phyloP scores from a whole-genome alignment of 2,113 vertebrate genomes.

The Gallinago paraguaiae region DNA sequence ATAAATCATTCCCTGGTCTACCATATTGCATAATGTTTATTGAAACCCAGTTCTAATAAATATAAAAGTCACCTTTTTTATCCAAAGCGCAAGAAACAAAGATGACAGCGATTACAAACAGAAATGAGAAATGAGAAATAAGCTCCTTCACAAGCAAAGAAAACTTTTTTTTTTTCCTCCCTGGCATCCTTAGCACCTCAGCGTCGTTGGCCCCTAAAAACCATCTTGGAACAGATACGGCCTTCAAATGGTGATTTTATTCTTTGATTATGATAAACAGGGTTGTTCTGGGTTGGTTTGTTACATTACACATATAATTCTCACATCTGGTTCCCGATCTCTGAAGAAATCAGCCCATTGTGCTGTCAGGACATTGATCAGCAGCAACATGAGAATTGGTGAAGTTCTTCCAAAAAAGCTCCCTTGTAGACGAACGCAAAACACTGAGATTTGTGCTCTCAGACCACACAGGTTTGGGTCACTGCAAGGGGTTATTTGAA shows the following conservation, averaged over 20 bases:
- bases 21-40: constrained; percentile 83
- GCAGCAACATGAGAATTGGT: not conserved
- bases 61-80: constrained; percentile 78
- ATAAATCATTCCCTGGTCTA: constrained; percentile 80
- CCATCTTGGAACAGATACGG: not conserved
- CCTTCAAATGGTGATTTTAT: constrained; percentile 17
- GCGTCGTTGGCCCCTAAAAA: not conserved
- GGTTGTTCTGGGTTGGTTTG: not conserved
- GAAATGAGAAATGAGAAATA: constrained; percentile 75
- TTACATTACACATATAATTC: not conserved
- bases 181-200: not conserved
- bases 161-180: constrained; percentile 15
- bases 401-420: not conserved
- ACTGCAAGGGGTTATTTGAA: not conserved
- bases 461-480: not conserved
- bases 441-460: not conserved
- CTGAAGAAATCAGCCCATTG: not conserved
- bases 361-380: not conserved
- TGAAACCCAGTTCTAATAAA: constrained; percentile 83
- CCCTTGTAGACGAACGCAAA: not conserved
- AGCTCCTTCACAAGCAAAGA: constrained; percentile 34
- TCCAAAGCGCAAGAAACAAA: constrained; percentile 79
- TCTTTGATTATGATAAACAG: constrained; percentile 21
- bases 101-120: constrained; percentile 83
- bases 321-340: not conserved